A percentile compares a stretch with the other conserved stretches of the same genome.
phyloP scores from a whole-genome alignment of 2,888 invertebrate species.

The Schizaphis graminum region DNA sequence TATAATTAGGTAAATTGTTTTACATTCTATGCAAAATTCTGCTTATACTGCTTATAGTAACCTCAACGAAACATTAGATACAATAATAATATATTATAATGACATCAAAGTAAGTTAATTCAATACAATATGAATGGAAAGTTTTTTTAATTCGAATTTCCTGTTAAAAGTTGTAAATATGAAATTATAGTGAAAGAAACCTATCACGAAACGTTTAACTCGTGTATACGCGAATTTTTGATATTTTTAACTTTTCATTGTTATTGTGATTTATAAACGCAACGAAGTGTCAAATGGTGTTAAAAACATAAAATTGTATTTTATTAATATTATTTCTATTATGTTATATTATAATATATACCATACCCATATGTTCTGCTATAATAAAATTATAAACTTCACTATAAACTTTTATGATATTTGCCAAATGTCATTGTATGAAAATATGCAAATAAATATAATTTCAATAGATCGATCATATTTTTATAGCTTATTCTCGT shows the following conservation, averaged over 20 bases:
- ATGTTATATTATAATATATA: not conserved
- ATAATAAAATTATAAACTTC: not conserved
- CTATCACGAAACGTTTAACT: conserved; percentile 27
- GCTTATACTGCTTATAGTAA: too few species aligned
- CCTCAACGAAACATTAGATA: not conserved
- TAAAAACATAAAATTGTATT: not conserved
- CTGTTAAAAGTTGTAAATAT: not conserved
- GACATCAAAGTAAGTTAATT: not conserved
- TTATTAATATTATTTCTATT: not conserved
- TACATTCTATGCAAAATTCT: not conserved
- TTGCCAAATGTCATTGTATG: too few species aligned
- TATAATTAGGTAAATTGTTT: not conserved
- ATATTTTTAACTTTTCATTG: not conserved
- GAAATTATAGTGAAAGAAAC: not conserved
- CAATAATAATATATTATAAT: not conserved
- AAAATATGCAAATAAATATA: not conserved
- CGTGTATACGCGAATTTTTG: not conserved
- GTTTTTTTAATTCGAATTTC: not conserved
- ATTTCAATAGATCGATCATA: not conserved
- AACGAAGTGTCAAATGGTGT: not conserved
- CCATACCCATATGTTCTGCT: not conserved
- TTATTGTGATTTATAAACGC: not conserved
- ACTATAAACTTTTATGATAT: not conserved
- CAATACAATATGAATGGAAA: not conserved
- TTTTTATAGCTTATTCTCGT: not conserved